Conservation (phyloP, 1,140 invertebrate species). For the Tetranychus urticae region DNA sequence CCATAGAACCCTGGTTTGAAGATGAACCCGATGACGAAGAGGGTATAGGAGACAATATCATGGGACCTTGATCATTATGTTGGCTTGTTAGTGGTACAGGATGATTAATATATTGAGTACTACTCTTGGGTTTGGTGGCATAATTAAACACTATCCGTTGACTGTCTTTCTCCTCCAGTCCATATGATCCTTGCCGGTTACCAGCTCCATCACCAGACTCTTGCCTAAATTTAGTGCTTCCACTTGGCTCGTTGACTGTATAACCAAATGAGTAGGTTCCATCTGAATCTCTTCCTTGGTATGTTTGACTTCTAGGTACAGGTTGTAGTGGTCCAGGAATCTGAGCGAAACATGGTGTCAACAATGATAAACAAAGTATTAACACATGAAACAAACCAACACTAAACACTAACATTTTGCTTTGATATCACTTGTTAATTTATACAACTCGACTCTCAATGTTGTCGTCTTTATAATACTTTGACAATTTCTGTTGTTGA, state of each 20-base stretch:
- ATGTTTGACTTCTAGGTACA: not conserved
- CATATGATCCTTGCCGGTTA: slow-evolving; percentile 13
- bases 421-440: no score
- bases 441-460: no score
- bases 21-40: no score
- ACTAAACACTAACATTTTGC: no score
- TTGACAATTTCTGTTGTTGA: no score
- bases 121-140: not conserved
- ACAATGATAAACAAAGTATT: no score
- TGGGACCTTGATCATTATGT: no score
- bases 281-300: not conserved
- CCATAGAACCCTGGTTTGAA: no score
- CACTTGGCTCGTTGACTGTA: slow-evolving; percentile 9
- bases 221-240: slow-evolving; percentile 8
- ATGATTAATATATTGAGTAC: not conserved
- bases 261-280: slow-evolving; percentile 13
- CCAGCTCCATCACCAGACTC: slow-evolving; percentile 6
- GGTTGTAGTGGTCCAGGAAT: not conserved
- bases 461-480: no score
- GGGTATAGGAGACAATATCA: no score
- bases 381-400: no score
- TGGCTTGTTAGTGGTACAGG: not conserved
- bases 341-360: no score
- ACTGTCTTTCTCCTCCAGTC: slow-evolving; percentile 11
- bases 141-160: not conserved